phyloP scores from a whole-genome alignment of 2,797 vertebrate species.

The Tenualosa thibaudeaui region DNA sequence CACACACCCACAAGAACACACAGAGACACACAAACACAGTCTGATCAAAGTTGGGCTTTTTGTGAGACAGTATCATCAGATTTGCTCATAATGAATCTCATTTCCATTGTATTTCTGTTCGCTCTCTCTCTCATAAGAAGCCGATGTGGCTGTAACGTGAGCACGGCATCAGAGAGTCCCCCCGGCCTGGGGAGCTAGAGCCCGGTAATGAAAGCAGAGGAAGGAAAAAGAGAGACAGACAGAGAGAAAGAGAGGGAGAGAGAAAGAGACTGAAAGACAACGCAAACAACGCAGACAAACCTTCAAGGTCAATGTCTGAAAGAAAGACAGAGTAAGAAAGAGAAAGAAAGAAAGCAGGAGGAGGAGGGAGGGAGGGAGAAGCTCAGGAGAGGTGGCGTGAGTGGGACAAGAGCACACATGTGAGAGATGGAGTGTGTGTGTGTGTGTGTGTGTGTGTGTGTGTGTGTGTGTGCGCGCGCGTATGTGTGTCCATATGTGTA shows the following conservation, averaged over 20 bases:
- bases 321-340: slow-evolving; percentile 39
- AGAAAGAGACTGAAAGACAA: slow-evolving; percentile 63
- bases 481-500: too few species aligned
- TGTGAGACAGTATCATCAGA: slow-evolving; percentile 65
- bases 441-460: too few species aligned
- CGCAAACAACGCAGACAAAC: slow-evolving; percentile 66
- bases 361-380: slow-evolving; percentile 42
- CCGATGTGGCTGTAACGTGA: slow-evolving; percentile 76
- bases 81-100: slow-evolving; percentile 75
- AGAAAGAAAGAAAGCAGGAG: slow-evolving; percentile 38
- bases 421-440: slow-evolving; percentile 25
- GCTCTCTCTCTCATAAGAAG: slow-evolving; percentile 58
- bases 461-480: too few species aligned
- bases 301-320: slow-evolving; percentile 73
- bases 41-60: slow-evolving; percentile 8
- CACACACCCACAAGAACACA: slow-evolving; percentile 24
- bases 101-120: slow-evolving; percentile 69
- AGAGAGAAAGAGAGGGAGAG: background rate
- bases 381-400: slow-evolving; percentile 44
- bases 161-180: slow-evolving; percentile 67
- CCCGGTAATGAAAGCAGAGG: slow-evolving; percentile 71
- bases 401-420: slow-evolving; percentile 44
- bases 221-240: background rate
- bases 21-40: slow-evolving; percentile 51
- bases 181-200: slow-evolving; percentile 64